Evolutionary conservation across 2,113 vertebrate species (phyloP), one percentile per base, ranked within the genome.

Genomic region (Brachionichthys hirsutus): DNA sequence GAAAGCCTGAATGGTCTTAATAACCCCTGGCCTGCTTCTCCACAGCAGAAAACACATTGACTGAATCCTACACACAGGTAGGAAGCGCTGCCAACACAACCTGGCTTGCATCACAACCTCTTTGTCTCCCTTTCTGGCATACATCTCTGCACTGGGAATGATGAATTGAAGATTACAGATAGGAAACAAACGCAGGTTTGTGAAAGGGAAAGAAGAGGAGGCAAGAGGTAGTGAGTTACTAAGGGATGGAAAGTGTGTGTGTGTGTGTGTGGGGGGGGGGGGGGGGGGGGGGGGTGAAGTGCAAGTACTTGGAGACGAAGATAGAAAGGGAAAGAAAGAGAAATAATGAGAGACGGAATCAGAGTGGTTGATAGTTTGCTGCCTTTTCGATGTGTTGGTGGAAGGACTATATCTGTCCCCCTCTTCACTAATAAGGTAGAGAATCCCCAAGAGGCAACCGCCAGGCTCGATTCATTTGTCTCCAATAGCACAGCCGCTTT

Each of bases 391-490:
- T 67, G 74, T 74, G 77, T 85, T 78, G 81, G 80, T 61, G 77
- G 73, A 82, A 74, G 84, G 80, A 81, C 80, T 78, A 66, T 77
- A 84, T 84, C 73, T 63, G 75, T 85, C 70, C 77, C 60, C 70
- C 73, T 83, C 72, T 75, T 75, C 83, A 65, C 81, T 87, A 87
- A 88, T 87, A 88, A 87, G 82, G 73, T 67, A 80, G 69, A 77
- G 80, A 85, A 88, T 85, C 77, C 81, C 83, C 85, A 79, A 85
- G 80, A 85, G 81, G 81, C 75, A 80, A 76, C 69, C 67, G 24
- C 38, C 20, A 62, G 76, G 75, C 84, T 77, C 84, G 75, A 76
- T 78, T 84, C 75, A 84, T 85, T 85, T 78, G 75, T 79, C 79
- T 88, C 78, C 80, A 78, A 81, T 84, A 86, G 85, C 78, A 79